Evolutionary conservation across 2,797 vertebrate genomes (phyloP).

Genomic region (Pipistrellus pygmaeus): DNA sequence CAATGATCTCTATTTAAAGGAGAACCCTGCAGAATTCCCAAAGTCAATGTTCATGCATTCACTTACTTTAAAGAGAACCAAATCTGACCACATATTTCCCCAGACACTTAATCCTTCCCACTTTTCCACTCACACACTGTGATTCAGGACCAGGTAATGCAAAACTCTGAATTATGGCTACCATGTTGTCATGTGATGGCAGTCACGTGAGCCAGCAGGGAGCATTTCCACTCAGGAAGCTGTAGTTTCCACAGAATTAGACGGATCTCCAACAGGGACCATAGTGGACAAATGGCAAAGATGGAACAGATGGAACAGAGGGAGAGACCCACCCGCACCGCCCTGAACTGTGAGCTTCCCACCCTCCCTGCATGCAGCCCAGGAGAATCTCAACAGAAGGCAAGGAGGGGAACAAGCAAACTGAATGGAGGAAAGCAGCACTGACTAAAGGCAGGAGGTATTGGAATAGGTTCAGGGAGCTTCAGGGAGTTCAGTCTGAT

Average conservation of each 20-base stretch:
- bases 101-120: neutral
- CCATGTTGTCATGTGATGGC: neutral
- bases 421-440: neutral
- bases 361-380: neutral
- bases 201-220: rapidly evolving
- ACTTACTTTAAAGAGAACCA: neutral
- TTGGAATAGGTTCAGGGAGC: rapidly evolving
- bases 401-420: neutral
- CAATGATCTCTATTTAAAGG: neutral
- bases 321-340: neutral
- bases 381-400: neutral
- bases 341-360: neutral
- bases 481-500: neutral
- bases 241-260: neutral
- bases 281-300: neutral
- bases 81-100: neutral
- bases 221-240: neutral
- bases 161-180: neutral
- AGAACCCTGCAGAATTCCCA: neutral
- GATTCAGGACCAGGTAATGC: neutral
- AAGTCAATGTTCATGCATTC: neutral
- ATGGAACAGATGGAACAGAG: neutral
- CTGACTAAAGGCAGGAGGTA: neutral
- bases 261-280: neutral
- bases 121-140: neutral